phyloP scores from a whole-genome alignment of 2,797 vertebrate species.

The Macroramphosus scolopax region DNA sequence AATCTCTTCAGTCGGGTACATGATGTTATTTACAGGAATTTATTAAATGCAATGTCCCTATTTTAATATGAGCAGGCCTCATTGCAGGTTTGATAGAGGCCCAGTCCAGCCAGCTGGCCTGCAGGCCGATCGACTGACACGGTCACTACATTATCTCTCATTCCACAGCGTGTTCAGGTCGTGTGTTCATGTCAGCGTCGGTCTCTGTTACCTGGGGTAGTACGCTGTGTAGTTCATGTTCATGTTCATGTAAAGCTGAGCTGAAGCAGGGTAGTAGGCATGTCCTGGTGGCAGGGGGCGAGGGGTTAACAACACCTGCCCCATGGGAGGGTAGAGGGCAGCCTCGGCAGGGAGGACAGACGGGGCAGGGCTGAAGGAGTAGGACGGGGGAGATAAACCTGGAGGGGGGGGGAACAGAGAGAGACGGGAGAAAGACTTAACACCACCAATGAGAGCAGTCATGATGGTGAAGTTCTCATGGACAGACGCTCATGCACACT shows the following conservation, averaged over 20 bases:
- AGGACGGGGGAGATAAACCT: constrained; percentile 93
- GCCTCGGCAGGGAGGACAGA: constrained; percentile 87
- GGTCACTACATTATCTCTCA: too few relatives aligned
- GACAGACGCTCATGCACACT: constrained; percentile 62
- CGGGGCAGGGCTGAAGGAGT: constrained; percentile 84
- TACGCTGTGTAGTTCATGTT: constrained; percentile 96
- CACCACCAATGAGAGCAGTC: constrained; percentile 1
- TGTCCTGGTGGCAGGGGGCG: constrained; percentile 80
- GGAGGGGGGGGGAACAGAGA: constrained; percentile 21
- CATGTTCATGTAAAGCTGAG: constrained; percentile 96
- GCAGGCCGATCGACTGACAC: too few relatives aligned
- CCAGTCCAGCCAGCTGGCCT: too few relatives aligned
- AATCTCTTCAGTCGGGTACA: too few relatives aligned
- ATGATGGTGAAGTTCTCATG: constrained; percentile 49
- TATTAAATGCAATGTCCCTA: too few relatives aligned
- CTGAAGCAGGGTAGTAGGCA: constrained; percentile 87
- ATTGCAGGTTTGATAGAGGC: too few relatives aligned
- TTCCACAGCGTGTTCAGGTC: too few relatives aligned
- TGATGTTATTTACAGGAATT: too few relatives aligned
- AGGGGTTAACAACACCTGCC: constrained; percentile 84
- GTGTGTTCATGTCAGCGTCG: not conserved
- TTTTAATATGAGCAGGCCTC: too few relatives aligned
- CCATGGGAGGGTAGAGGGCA: constrained; percentile 85
- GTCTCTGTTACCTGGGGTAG: constrained; percentile 87
- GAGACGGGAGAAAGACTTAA: constrained; percentile 24